Conservation (phyloP, 2,888 invertebrate species). For the Trypoxylon attenuatum region DNA sequence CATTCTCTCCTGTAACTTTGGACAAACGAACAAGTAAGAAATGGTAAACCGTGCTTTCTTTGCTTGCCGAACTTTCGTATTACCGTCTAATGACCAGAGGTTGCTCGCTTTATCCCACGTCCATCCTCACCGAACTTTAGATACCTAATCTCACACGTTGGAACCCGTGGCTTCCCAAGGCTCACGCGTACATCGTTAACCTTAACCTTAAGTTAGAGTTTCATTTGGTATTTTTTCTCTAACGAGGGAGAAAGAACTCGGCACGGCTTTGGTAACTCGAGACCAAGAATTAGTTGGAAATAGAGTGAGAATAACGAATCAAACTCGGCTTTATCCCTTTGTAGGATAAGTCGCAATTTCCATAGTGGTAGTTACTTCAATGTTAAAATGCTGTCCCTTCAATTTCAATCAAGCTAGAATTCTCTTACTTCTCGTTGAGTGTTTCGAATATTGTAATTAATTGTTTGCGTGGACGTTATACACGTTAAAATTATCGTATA, state of each 20-base stretch:
- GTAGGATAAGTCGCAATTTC: no score
- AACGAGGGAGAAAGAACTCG: not conserved
- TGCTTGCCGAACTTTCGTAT: conserved; percentile 46
- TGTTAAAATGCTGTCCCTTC: no score
- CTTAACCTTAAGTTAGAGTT: conserved; percentile 37
- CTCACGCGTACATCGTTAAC: conserved; percentile 35
- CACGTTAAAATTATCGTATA: no score
- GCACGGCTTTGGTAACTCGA: not conserved
- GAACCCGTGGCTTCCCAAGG: conserved; percentile 22
- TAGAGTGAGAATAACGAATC: no score
- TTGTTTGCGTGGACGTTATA: no score
- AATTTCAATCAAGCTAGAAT: no score
- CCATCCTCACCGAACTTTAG: conserved; percentile 32
- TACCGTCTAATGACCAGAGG: conserved; percentile 52
- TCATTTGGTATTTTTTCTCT: conserved; percentile 18
- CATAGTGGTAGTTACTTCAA: no score
- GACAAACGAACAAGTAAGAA: conserved; percentile 43
- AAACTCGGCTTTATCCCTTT: no score
- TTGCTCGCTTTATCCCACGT: conserved; percentile 27
- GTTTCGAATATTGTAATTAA: no score
- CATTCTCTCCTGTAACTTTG: conserved; percentile 13
- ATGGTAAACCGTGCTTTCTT: conserved; percentile 29
- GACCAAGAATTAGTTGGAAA: not conserved
- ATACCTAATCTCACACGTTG: conserved; percentile 46
- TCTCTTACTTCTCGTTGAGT: no score